Base-by-base conservation (phyloP, 2,888 invertebrate species). In the Stegophylla sp. region DNA sequence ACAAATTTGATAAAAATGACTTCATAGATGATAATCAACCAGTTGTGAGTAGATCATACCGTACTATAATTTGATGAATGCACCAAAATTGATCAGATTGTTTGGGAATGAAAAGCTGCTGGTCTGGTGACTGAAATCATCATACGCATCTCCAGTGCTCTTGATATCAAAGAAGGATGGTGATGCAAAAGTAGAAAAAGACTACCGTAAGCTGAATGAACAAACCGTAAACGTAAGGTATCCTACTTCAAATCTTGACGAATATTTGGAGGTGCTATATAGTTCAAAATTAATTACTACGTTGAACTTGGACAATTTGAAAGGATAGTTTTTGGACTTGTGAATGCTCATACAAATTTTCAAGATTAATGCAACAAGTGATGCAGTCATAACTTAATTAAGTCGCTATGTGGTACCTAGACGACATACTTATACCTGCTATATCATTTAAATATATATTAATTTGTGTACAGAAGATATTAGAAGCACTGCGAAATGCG, bases 191-290 rank as follows among this genome's bases (percentile, higher is more conserved):
- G 66, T 85, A n/a, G 84, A 83, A 20, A 83, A 83, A 10, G 85
- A 85, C 56, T 86, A 83, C 34, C 73, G 84, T 0, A 23, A 23
- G 7, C 59, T 86, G 0, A 86, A 86, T 53, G 43, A 69, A 1
- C 66, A 77, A 20, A 77, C 77, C 2, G 56, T 67, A 1, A 59
- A 51, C 4, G 53, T 51, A 15, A 67, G 1, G 3, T 77, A 41
- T 41, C 67, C 77, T 13, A 48, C 63, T 15, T 9, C 75, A 1
- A 13, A 61, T 17, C 26, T 75, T 3, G 75, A 75, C n/a, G 48
- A 59, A 1, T 67, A 56, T 12, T 34, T 77, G 43, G 9, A 59
- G 7, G 51, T 10, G 17, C 20, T 77, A 41, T 2, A 67, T 28
- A 67, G 26, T 1, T 51, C 66, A 1, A 59, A 53, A 15, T 17